These are phyloP conservation scores for Limnephilus lunatus DNA, from an alignment of 2,888 invertebrate genomes.

Conservation along the genomic window DNA sequence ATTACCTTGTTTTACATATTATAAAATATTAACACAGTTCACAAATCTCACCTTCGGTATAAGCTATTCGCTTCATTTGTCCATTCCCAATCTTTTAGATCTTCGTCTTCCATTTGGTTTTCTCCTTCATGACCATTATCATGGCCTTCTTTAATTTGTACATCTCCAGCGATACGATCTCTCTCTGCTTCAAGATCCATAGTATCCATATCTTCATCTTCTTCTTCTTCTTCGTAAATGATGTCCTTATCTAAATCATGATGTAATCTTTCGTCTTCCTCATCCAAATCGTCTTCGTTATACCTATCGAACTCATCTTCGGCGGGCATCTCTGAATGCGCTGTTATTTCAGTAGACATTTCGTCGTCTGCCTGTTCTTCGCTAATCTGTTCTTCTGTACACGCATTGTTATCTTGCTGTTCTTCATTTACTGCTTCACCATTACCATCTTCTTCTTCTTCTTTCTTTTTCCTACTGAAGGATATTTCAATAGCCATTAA, in stretches of 20 bases:
- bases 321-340: constrained; percentile 63
- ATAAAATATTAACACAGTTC: constrained; percentile 38
- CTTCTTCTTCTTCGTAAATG: constrained; percentile 68
- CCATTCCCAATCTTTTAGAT: constrained; percentile 77
- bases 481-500: constrained; percentile 68
- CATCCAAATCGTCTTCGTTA: constrained; percentile 51
- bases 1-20: constrained; percentile 21
- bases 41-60: constrained; percentile 64
- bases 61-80: constrained; percentile 68
- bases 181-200: constrained; percentile 65
- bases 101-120: constrained; percentile 70
- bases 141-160: constrained; percentile 49
- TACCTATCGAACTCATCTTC: constrained; percentile 67
- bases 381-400: constrained; percentile 25
- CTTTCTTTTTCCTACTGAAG: constrained; percentile 64
- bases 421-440: constrained; percentile 70
- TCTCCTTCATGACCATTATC: constrained; percentile 53
- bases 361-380: constrained; percentile 65
- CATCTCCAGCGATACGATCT: constrained; percentile 69
- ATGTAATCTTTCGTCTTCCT: constrained; percentile 52
- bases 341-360: constrained; percentile 1
- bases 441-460: constrained; percentile 66
- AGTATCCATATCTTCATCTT: constrained; percentile 69
- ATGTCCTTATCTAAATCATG: constrained; percentile 67
- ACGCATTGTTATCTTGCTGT: constrained; percentile 73